A percentile compares a stretch with the other conserved stretches of the same genome.
These are phyloP conservation scores for Labeo catla DNA, from an alignment of 2,113 vertebrate species.

Conservation along the genomic window DNA sequence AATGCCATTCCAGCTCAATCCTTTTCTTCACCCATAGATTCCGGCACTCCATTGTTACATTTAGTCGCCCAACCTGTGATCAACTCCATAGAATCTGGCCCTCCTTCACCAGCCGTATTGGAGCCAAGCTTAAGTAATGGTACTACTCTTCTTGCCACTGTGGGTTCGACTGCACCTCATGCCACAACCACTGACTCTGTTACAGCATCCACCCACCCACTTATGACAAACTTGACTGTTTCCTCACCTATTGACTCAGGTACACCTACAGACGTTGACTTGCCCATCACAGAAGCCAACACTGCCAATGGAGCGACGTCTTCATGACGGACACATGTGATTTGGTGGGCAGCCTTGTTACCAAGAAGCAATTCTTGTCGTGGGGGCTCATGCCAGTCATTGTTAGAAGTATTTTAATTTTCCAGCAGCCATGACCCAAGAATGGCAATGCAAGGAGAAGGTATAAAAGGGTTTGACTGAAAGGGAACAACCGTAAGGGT, in stretches of 20 bases:
- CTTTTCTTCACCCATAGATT: conserved; percentile 57
- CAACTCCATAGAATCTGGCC: conserved; percentile 42
- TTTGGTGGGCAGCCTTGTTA: conserved; percentile 6
- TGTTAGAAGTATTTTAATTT: conserved; percentile 4
- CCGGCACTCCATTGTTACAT: neutral
- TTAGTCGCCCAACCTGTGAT: neutral
- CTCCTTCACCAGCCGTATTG: neutral
- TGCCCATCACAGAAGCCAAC: conserved; percentile 79
- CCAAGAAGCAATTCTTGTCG: neutral
- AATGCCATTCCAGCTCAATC: conserved; percentile 42
- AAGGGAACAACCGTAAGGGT: conserved; percentile 26
- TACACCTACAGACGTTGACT: conserved; percentile 65
- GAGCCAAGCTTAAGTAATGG: conserved; percentile 1
- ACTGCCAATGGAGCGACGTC: conserved; percentile 80
- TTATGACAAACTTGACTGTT: conserved; percentile 66
- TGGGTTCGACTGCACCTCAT: conserved; percentile 54
- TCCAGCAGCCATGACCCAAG: neutral
- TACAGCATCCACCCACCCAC: conserved; percentile 55
- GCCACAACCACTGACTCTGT: conserved; percentile 45
- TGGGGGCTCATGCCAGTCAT: neutral
- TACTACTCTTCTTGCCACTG: neutral
- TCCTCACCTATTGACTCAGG: conserved; percentile 76
- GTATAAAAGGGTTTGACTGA: conserved; percentile 22
- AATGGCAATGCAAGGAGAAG: neutral
- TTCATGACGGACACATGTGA: conserved; percentile 68